Evolutionary conservation across 2,113 vertebrate species (phyloP), one percentile per base, ranked within the genome.

Genomic region (Rhea pennata): DNA sequence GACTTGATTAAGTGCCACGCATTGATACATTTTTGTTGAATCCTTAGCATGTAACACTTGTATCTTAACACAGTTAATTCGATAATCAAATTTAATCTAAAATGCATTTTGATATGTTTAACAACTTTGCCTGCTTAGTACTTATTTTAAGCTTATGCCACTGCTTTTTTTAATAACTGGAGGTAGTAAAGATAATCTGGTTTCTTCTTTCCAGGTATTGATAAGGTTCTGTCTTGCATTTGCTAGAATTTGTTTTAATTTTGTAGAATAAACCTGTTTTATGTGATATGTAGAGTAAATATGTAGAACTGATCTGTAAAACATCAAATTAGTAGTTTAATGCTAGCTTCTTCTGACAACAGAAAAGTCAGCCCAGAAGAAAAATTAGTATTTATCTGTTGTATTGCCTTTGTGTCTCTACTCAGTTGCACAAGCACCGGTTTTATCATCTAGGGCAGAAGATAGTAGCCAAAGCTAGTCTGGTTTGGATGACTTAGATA

Each of bases 341-440:
- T 4, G 8, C 5, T 29, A 56, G 2, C 7, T 84, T 71, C 17
- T 64, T 84, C n/a, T 39, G 39, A 20, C 4, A 15, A 0, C 4
- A n/a, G 36, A 36, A 36, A 36, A 36, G 36, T 36, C 36, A 36
- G 36, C 36, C 36, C 36, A 36, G 36, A 36, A 36, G 36, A 36
- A 36, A 36, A 36, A 36, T 36, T 36, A 36, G 36, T 36, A 36
- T 36, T 36, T 53, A 21, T 2, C 2, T 39, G 15, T 3, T 87
- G 39, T 82, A 44, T 54, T 64, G 42, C 16, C 10, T 40, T 27
- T 44, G 3, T 33, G 29, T 91, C 6, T 64, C 6, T 59, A 0
- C 48, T 92, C 6, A 5, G 3, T 78, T 83, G 64, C 2, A 3
- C 5, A 75, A 56, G 7, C 48, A 12, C 13, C 31, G 10, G 10